phyloP scores from a whole-genome alignment of 2,797 vertebrate genomes.

The Melanotaenia pygmaea region DNA sequence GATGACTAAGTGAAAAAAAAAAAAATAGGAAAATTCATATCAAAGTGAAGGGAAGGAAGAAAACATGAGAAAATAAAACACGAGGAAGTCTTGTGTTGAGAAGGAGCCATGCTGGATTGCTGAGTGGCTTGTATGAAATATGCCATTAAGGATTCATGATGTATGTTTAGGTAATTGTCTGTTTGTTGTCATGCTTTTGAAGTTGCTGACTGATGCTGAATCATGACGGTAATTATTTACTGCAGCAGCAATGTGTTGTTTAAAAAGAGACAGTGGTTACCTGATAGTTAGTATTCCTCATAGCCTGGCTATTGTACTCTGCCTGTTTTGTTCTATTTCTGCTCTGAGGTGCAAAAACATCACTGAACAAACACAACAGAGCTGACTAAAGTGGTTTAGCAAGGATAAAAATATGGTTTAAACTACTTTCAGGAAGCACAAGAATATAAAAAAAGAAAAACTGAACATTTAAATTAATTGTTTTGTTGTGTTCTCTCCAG shows the following conservation, averaged over 20 bases:
- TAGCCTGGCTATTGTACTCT: slow-evolving; percentile 56
- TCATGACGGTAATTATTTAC: slow-evolving; percentile 76
- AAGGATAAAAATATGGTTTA: neutral
- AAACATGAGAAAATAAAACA: neutral
- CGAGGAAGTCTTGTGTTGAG: neutral
- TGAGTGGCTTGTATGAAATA: neutral
- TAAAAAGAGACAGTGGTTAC: slow-evolving; percentile 32
- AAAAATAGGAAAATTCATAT: neutral
- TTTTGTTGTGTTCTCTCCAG: slow-evolving; percentile 3
- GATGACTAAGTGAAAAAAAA: too few species aligned
- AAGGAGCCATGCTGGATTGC: neutral
- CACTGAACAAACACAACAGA: neutral
- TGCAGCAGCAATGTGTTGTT: slow-evolving; percentile 38
- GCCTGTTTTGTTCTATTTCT: slow-evolving; percentile 41
- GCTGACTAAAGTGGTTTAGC: neutral
- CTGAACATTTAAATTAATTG: neutral
- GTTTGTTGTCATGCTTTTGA: slow-evolving; percentile 50
- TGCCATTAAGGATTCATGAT: neutral
- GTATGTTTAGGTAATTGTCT: slow-evolving; percentile 33
- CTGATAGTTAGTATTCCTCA: slow-evolving; percentile 19
- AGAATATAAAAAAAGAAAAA: neutral
- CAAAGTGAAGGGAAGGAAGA: neutral
- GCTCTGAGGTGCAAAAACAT: neutral
- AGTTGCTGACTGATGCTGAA: slow-evolving; percentile 59
- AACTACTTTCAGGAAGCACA: neutral